Evolutionary conservation across 2,113 vertebrate species (phyloP).

Genomic region (Barnardius zonarius): DNA sequence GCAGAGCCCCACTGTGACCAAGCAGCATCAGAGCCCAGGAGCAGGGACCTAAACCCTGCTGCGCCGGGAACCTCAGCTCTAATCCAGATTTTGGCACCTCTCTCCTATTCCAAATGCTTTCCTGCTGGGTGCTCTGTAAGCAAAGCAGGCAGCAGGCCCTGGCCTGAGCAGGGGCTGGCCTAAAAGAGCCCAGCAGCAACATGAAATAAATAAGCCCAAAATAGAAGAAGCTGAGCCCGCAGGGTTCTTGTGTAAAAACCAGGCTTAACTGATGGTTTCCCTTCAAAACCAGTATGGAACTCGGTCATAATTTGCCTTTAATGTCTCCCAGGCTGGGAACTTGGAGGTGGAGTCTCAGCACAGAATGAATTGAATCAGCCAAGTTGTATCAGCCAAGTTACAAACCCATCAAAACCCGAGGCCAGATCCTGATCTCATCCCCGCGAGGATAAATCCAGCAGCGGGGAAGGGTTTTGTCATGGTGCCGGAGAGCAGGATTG

Average conservation of each 20-base stretch:
- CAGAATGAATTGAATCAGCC: conserved; percentile 44
- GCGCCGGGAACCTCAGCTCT: not conserved
- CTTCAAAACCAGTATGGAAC: not conserved
- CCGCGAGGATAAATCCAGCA: not conserved
- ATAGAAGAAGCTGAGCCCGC: not conserved
- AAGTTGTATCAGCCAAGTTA: conserved; percentile 38
- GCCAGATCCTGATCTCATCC: conserved; percentile 58
- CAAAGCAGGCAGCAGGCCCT: not conserved
- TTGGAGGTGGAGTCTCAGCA: conserved; percentile 29
- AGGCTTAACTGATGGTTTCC: not conserved
- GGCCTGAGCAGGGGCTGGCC: not conserved
- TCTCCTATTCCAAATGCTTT: not conserved
- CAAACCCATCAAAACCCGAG: conserved; percentile 28
- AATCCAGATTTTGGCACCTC: not conserved
- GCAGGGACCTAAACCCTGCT: not conserved
- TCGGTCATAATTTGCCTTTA: conserved; percentile 15
- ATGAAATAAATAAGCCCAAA: not conserved
- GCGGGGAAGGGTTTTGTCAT: not conserved
- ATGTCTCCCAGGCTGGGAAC: conserved; percentile 36
- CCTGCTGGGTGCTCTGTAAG: not conserved
- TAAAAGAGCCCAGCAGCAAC: not conserved
- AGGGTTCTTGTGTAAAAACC: not conserved
- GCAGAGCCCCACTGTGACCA: no score
- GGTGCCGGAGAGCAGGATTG: not conserved
- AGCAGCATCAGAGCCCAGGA: fast-evolving